Evolutionary conservation across 2,113 vertebrate species (phyloP).

Genomic region (Austrofundulus limnaeus): DNA sequence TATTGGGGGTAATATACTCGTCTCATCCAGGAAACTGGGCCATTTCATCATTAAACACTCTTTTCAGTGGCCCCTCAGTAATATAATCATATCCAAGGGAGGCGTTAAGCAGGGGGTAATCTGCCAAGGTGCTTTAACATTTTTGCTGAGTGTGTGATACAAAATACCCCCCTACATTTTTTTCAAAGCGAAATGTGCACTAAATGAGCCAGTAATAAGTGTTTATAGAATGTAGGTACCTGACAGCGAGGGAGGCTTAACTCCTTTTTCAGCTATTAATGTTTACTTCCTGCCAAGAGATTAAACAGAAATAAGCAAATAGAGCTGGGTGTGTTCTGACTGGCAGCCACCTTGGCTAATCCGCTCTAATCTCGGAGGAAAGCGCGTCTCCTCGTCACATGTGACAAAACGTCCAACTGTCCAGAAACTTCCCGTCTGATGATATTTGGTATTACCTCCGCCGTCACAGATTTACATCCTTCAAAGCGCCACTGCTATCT

Average conservation of each 20-base stretch:
- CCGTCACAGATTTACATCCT: constrained; percentile 61
- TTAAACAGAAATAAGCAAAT: constrained; percentile 46
- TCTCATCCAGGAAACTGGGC: constrained; percentile 34
- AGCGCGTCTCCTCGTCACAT: constrained; percentile 42
- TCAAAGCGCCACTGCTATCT: constrained; percentile 71
- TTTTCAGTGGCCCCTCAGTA: constrained; percentile 39
- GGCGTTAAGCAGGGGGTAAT: constrained; percentile 34
- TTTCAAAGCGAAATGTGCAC: constrained; percentile 43
- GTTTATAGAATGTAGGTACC: constrained; percentile 22
- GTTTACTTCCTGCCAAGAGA: constrained; percentile 61
- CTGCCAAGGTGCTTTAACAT: constrained; percentile 45
- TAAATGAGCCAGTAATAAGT: constrained; percentile 47
- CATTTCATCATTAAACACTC: constrained; percentile 50
- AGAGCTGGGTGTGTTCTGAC: constrained; percentile 43
- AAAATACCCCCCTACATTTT: constrained; percentile 15
- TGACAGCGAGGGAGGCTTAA: constrained; percentile 44
- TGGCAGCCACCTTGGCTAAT: constrained; percentile 65
- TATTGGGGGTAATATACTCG: constrained; percentile 33
- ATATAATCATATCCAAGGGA: constrained; percentile 41
- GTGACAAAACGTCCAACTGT: constrained; percentile 49
- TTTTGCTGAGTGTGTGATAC: constrained; percentile 47
- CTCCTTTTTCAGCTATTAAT: constrained; percentile 12
- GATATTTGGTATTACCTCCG: constrained; percentile 53
- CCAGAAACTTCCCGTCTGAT: constrained; percentile 36
- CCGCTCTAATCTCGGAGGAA: constrained; percentile 62